Conservation (phyloP, 2,888 invertebrate genomes). For the Macrosoma leucophasiata region DNA sequence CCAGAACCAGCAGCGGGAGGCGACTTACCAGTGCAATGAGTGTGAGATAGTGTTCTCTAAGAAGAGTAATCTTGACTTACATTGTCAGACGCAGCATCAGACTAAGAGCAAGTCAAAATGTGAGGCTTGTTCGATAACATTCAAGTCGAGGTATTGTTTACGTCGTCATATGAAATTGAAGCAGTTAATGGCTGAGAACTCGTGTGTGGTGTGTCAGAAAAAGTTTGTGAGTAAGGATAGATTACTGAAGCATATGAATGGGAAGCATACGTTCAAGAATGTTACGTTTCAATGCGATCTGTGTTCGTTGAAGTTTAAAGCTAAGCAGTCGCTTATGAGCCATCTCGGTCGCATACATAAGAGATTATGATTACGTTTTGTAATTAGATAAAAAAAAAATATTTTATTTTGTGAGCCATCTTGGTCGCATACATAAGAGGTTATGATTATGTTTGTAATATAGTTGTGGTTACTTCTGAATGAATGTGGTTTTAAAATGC, state of each 20-base stretch:
- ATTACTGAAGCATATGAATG: slow-evolving; percentile 50
- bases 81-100: slow-evolving; percentile 59
- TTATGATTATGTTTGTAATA: no score
- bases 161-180: slow-evolving; percentile 59
- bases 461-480: no score
- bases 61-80: slow-evolving; percentile 50
- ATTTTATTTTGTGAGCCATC: slow-evolving; percentile 50
- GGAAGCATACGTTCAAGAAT: slow-evolving; percentile 59
- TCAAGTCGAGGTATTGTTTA: slow-evolving; percentile 62
- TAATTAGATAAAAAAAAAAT: no score
- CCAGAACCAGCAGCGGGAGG: slow-evolving; percentile 51
- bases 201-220: slow-evolving; percentile 61
- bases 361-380: slow-evolving; percentile 59
- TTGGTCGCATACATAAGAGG: slow-evolving; percentile 55
- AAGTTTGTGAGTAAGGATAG: slow-evolving; percentile 54
- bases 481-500: no score
- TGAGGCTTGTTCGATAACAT: slow-evolving; percentile 58
- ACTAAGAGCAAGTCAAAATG: slow-evolving; percentile 57
- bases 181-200: slow-evolving; percentile 52
- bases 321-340: slow-evolving; percentile 47
- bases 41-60: slow-evolving; percentile 59
- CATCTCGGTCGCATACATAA: slow-evolving; percentile 60
- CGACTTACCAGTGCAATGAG: slow-evolving; percentile 58
- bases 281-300: slow-evolving; percentile 53
- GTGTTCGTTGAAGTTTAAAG: slow-evolving; percentile 60